Conservation (phyloP, 2,888 invertebrate species). For the Nysson spinosus region DNA sequence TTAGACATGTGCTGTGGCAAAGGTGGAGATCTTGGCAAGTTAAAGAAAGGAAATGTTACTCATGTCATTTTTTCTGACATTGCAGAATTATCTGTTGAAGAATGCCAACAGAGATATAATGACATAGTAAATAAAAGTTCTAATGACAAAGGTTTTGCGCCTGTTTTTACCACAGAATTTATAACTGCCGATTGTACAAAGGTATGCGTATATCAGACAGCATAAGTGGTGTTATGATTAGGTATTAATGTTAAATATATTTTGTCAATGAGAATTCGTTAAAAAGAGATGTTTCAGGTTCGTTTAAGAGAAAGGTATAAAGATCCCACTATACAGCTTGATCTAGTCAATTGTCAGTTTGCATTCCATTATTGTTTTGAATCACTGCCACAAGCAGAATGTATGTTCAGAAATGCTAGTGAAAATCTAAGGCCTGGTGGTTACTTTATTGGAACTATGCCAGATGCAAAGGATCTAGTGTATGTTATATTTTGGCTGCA, state of each 20-base stretch:
- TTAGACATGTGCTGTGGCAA: constrained; percentile 99
- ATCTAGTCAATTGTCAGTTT: constrained; percentile 98
- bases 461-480: constrained; percentile 95
- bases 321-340: constrained; percentile 88
- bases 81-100: constrained; percentile 93
- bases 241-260: not conserved
- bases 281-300: constrained; percentile 73
- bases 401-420: constrained; percentile 94
- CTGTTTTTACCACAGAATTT: constrained; percentile 91
- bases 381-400: constrained; percentile 90
- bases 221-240: not conserved
- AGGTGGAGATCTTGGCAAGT: constrained; percentile 98
- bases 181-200: constrained; percentile 95
- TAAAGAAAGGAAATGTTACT: constrained; percentile 89
- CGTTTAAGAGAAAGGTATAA: constrained; percentile 86
- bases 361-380: constrained; percentile 98
- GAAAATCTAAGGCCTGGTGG: constrained; percentile 94
- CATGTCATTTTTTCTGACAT: constrained; percentile 95
- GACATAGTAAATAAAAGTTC: constrained; percentile 80
- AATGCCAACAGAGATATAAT: constrained; percentile 91
- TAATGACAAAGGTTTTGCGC: constrained; percentile 59
- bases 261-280: constrained; percentile 55
- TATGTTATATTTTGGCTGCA: constrained; percentile 75
- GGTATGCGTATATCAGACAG: constrained; percentile 72
- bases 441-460: constrained; percentile 97